A percentile compares a stretch with the other conserved stretches of the same genome.
phyloP scores from a whole-genome alignment of 1,140 invertebrate species.

The Anthonomus grandis region DNA sequence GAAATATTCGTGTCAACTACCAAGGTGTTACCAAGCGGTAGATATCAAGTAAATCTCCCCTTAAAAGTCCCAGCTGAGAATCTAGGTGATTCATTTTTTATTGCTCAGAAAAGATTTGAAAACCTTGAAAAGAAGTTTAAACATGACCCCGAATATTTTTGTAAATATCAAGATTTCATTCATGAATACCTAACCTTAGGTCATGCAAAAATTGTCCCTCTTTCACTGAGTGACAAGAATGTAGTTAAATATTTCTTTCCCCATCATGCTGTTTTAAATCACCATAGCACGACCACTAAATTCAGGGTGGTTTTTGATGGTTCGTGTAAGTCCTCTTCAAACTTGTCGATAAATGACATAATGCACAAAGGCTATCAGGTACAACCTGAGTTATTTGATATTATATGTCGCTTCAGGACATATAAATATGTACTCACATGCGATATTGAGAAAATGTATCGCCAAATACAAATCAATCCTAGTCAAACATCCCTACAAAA shows the following conservation, averaged over 20 bases:
- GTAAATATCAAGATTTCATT: conserved; percentile 34
- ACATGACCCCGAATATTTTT: neutral
- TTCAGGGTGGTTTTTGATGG: conserved; percentile 42
- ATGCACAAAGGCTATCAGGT: conserved; percentile 27
- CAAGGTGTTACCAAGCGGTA: neutral
- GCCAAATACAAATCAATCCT: conserved; percentile 7
- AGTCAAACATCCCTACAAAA: conserved; percentile 9
- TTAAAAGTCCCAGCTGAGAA: neutral
- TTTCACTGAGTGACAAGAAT: neutral
- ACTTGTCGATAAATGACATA: conserved; percentile 39
- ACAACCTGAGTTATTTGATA: conserved; percentile 21
- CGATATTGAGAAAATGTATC: conserved; percentile 19
- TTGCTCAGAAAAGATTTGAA: conserved; percentile 1
- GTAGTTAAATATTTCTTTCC: conserved; percentile 17
- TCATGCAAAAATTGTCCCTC: conserved; percentile 32
- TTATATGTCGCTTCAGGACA: conserved; percentile 9
- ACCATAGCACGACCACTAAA: conserved; percentile 41
- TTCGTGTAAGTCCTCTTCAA: conserved; percentile 35
- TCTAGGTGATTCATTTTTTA: conserved; percentile 4
- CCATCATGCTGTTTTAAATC: conserved; percentile 38
- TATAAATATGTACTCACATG: conserved; percentile 5
- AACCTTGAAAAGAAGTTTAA: conserved; percentile 3
- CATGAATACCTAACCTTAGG: conserved; percentile 33
- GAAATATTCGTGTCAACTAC: neutral
- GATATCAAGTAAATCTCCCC: conserved; percentile 9